Evolutionary conservation across 2,113 vertebrate species (phyloP).

Genomic region (Macroglossus sobrinus): DNA sequence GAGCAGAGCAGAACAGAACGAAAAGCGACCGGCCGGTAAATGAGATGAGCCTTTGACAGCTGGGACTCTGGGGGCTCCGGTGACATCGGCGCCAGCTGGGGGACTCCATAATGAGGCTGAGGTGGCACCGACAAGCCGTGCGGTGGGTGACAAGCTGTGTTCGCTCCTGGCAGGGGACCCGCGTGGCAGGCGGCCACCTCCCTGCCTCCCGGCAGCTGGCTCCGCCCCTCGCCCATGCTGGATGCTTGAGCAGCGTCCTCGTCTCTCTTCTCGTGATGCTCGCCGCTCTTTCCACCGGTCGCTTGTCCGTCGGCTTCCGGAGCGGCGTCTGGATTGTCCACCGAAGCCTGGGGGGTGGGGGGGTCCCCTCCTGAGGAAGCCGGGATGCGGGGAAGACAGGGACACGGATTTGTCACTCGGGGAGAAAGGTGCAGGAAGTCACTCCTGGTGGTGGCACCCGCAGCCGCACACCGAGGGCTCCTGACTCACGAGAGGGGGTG

Average conservation of each 20-base stretch:
- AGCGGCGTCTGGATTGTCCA: neutral
- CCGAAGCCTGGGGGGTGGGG: too few relatives aligned
- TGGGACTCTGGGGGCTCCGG: neutral
- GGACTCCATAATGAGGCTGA: neutral
- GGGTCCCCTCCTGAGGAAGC: neutral
- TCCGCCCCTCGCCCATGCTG: rapidly evolving
- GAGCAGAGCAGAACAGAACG: neutral
- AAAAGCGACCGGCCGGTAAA: neutral
- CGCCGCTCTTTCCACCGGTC: neutral
- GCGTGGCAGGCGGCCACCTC: rapidly evolving
- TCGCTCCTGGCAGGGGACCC: neutral
- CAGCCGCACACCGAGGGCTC: rapidly evolving
- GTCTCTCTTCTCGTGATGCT: neutral
- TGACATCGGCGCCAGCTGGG: neutral
- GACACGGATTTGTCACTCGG: neutral
- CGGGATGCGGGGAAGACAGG: too few relatives aligned
- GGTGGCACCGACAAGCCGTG: neutral
- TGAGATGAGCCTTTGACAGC: neutral
- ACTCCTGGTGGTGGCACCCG: rapidly evolving
- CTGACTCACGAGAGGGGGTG: neutral
- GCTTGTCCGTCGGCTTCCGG: too few relatives aligned
- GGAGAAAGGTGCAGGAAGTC: too few relatives aligned
- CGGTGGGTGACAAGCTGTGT: rapidly evolving
- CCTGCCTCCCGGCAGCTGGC: neutral
- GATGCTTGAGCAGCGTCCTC: neutral